Evolutionary conservation across 30 jellyfish, hydroid and myxozoan species (phyloP).

Genomic region (Catostylus mosaicus): DNA sequence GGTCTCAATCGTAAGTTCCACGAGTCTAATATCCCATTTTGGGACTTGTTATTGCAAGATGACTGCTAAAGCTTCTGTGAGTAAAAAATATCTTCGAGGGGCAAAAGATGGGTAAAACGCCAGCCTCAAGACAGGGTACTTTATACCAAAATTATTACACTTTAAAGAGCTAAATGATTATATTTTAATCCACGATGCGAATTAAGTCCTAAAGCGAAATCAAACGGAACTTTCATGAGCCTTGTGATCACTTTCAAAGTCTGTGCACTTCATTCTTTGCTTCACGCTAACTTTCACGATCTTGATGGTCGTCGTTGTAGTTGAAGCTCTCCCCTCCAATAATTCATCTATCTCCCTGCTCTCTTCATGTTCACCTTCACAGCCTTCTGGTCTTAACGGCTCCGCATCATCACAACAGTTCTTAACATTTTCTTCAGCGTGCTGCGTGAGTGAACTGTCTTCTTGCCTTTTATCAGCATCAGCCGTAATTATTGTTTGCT

Average conservation of each 20-base stretch:
- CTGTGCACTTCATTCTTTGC: constrained; percentile 12
- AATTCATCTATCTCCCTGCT: background rate
- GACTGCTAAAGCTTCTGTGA: no score
- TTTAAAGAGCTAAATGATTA: no score
- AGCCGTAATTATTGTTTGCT: background rate
- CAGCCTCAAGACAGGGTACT: no score
- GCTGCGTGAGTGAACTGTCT: background rate
- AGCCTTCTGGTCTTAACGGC: background rate
- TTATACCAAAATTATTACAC: no score
- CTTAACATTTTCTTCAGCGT: background rate
- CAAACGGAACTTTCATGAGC: constrained; percentile 32
- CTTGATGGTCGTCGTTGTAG: constrained; percentile 10
- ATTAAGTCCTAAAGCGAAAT: background rate
- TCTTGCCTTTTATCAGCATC: constrained; percentile 1
- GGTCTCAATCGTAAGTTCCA: no score
- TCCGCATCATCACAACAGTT: background rate
- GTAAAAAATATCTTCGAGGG: no score
- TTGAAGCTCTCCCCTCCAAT: background rate
- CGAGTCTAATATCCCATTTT: no score
- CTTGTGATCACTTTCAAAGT: background rate
- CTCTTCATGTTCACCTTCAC: background rate
- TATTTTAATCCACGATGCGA: no score
- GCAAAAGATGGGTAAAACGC: no score
- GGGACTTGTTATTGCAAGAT: no score
- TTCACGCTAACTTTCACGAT: constrained; percentile 25